phyloP scores from a whole-genome alignment of 1,140 invertebrate species.

The Calephelis nemesis region DNA sequence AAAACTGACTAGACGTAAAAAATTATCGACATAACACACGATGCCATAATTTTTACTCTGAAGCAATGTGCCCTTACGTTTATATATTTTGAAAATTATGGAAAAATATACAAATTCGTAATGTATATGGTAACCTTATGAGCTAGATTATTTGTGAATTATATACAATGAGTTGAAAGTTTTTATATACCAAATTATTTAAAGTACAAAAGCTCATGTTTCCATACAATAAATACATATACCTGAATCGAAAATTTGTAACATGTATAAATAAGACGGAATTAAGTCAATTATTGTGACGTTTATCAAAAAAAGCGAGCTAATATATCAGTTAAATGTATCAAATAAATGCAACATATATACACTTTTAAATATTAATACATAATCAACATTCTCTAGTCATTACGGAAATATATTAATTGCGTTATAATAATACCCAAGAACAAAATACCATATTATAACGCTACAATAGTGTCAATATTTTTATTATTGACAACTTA shows the following conservation, averaged over 20 bases:
- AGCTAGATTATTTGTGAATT: constrained; percentile 45
- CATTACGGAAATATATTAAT: constrained; percentile 4
- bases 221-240: constrained; percentile 33
- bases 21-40: constrained; percentile 48
- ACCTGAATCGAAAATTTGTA: constrained; percentile 2
- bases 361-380: constrained; percentile 38
- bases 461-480: constrained; percentile 1
- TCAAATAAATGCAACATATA: constrained; percentile 64
- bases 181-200: constrained; percentile 34
- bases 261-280: constrained; percentile 6
- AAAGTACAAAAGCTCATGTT: constrained; percentile 45
- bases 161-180: constrained; percentile 45
- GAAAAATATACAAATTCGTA: constrained; percentile 68
- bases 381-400: constrained; percentile 20
- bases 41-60: constrained; percentile 59
- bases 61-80: constrained; percentile 48
- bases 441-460: constrained; percentile 4
- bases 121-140: constrained; percentile 53
- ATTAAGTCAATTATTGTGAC: constrained; percentile 27
- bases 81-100: constrained; percentile 52
- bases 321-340: constrained; percentile 24
- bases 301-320: constrained; percentile 27
- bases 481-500: not conserved
- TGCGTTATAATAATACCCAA: constrained; percentile 1
- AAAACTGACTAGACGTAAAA: constrained; percentile 74